A percentile compares a stretch with the other conserved stretches of the same genome.
Conservation (phyloP, 2,888 invertebrate species). For the Brenthis hecate region DNA sequence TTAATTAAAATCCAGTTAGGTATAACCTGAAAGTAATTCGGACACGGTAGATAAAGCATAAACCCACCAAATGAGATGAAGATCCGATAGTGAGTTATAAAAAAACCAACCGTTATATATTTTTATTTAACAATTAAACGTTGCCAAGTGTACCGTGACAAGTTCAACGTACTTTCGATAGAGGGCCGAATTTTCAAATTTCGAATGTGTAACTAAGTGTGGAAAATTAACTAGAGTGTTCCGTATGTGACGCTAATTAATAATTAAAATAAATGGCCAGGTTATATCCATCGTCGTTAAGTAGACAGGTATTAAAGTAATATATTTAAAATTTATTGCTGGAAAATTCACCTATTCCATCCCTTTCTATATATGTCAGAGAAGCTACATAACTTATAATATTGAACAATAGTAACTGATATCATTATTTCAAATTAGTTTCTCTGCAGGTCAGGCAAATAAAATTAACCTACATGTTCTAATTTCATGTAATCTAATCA, state of each 20-base stretch:
- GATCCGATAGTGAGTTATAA: conserved; percentile 38
- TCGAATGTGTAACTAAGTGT: conserved; percentile 32
- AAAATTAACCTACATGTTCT: no score
- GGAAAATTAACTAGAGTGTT: conserved; percentile 30
- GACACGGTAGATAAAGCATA: conserved; percentile 71
- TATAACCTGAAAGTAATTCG: conserved; percentile 47
- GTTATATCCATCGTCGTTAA: conserved; percentile 7
- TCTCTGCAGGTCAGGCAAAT: no score
- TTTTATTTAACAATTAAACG: conserved; percentile 70
- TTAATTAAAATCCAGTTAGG: conserved; percentile 29
- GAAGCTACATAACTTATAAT: no score
- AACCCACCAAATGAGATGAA: conserved; percentile 38
- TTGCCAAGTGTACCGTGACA: conserved; percentile 72
- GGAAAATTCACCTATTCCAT: no score
- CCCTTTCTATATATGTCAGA: no score
- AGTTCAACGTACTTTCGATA: conserved; percentile 59
- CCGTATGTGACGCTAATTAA: conserved; percentile 22
- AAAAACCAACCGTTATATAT: conserved; percentile 41
- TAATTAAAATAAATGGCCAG: conserved; percentile 11
- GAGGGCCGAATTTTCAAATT: conserved; percentile 42
- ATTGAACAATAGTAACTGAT: no score
- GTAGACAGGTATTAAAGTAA: neutral
- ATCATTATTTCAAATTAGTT: no score
- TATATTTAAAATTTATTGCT: no score
- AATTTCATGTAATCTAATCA: no score